Evolutionary conservation across 2,888 invertebrate genomes (phyloP).

Genomic region (Myathropa florea): DNA sequence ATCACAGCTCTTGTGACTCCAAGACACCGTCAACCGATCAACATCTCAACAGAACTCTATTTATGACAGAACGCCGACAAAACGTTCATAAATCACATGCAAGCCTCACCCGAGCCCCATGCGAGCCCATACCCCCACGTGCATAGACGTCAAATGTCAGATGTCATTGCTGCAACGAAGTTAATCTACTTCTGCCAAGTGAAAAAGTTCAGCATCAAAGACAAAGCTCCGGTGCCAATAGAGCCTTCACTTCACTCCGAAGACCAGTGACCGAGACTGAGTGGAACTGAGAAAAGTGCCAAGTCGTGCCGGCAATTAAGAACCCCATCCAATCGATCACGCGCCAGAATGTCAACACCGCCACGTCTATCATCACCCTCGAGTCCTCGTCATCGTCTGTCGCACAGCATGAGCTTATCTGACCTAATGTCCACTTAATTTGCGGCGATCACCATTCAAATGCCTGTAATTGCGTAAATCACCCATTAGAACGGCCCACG

Average conservation of each 20-base stretch:
- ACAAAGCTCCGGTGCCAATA: background rate
- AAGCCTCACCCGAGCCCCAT: background rate
- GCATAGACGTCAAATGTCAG: background rate
- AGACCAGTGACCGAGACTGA: background rate
- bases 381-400: constrained; percentile 8
- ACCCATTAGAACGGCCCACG: constrained; percentile 58
- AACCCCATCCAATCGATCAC: constrained; percentile 35
- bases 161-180: background rate
- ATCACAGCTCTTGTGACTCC: background rate
- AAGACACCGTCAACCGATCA: background rate
- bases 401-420: constrained; percentile 16
- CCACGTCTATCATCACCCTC: constrained; percentile 23
- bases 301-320: constrained; percentile 2
- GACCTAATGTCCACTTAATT: constrained; percentile 59
- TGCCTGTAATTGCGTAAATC: constrained; percentile 62
- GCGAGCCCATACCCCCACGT: background rate
- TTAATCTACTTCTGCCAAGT: background rate
- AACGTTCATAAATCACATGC: background rate
- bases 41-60: background rate
- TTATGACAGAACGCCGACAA: background rate
- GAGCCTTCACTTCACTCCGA: background rate
- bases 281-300: background rate
- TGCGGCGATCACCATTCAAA: constrained; percentile 58
- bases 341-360: constrained; percentile 33
- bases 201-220: background rate